Percentiles rank a stretch among this genome's conserved stretches.
Evolutionary conservation across 2,113 vertebrate species (phyloP).

Genomic region (Galemys pyrenaicus): DNA sequence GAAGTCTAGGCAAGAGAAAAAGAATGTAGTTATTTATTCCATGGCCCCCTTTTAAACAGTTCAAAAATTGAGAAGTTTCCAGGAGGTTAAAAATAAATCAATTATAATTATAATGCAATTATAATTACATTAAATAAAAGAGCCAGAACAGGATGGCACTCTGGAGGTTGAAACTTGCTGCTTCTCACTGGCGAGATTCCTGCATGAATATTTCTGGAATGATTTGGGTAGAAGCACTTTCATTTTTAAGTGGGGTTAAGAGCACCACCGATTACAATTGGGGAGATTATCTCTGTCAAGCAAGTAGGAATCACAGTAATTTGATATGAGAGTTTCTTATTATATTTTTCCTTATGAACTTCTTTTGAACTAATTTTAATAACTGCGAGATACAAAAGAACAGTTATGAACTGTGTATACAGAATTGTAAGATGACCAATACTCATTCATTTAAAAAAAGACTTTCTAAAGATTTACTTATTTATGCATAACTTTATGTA

Average conservation of each 20-base stretch:
- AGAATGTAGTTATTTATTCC: neutral
- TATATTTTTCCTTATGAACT: neutral
- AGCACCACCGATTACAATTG: neutral
- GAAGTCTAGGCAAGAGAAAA: conserved; percentile 28
- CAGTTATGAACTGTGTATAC: neutral
- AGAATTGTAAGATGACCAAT: neutral
- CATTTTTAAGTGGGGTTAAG: conserved; percentile 30
- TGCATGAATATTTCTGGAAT: neutral
- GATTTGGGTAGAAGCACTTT: neutral
- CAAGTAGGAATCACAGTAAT: neutral
- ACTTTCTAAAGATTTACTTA: too few relatives aligned
- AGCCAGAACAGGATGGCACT: neutral
- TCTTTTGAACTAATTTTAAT: conserved; percentile 36
- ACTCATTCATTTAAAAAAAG: too few relatives aligned
- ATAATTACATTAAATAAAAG: neutral
- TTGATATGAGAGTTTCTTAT: neutral
- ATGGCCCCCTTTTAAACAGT: conserved; percentile 47
- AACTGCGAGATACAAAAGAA: neutral
- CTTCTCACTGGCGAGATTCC: neutral
- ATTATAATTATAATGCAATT: too few relatives aligned
- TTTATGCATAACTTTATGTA: too few relatives aligned
- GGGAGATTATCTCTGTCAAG: neutral
- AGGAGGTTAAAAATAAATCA: neutral
- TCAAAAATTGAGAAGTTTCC: conserved; percentile 36
- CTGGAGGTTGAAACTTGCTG: neutral